Evolutionary conservation across 2,797 vertebrate genomes (phyloP), one percentile per base, ranked within the genome.

Genomic region (Acipenser oxyrinchus): DNA sequence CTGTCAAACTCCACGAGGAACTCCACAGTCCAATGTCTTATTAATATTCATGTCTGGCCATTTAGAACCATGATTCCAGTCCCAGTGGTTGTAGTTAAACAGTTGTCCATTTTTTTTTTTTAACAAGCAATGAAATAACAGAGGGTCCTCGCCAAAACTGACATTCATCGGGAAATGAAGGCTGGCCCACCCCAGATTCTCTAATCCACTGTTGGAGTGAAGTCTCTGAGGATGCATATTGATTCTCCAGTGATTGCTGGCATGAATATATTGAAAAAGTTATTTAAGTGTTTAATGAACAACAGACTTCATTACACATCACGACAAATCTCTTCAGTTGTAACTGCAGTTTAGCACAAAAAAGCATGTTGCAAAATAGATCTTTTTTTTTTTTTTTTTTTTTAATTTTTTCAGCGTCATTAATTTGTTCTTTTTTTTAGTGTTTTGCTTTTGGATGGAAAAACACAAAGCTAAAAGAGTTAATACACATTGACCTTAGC

Each of bases 31-130:
- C 73, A 68, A 71, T 71, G 71, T 80, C 81, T 87, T 84, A 91
- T 94, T 92, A 88, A 91, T 92, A 93, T 93, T 94, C 90, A 92
- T 90, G 65, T 66, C 68, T 71, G 71, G 74, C 72, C 71, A 77
- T 53, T 51, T 75, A 78, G 78, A 85, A 81, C 80, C 76, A 72
- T 77, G 77, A 79, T 82, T 76, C 66, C 66, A 61, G 78, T 89
- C 88, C 90, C 90, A 78, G 74, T 69, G 89, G 89, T 81, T 80
- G 76, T 70, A 76, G 84, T 84, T 85, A 87, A 88, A 87, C 81
- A 87, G 78, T 81, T 68, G 78, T 70, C 67, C 80, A 76, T 76
- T 37, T 71, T 11, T 66, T 60, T 59, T 68, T 73, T 71, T 79
- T 73, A 79, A 76, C 71, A 50, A 9, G 58, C 69, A 65, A 55